Evolutionary conservation across 2,888 invertebrate species (phyloP).

Genomic region (Quadroppia sp.): DNA sequence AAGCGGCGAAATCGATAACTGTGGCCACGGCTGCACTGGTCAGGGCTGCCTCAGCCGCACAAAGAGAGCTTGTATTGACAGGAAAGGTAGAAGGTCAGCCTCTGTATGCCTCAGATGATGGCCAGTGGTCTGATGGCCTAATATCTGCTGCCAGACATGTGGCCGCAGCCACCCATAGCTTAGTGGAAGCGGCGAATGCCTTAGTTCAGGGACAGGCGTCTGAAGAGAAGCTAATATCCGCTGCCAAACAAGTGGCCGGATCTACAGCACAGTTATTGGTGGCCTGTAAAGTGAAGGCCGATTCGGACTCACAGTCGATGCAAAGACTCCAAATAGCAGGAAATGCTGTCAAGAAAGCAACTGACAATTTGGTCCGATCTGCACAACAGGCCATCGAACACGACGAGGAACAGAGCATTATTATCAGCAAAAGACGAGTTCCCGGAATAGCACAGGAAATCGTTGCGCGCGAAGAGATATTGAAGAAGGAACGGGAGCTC

Average conservation of each 20-base stretch:
- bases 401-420: slow-evolving; percentile 83
- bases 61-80: slow-evolving; percentile 82
- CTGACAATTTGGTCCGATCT: slow-evolving; percentile 91
- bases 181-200: slow-evolving; percentile 96
- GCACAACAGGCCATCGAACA: slow-evolving; percentile 87
- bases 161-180: slow-evolving; percentile 48
- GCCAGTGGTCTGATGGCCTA: slow-evolving; percentile 96
- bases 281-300: slow-evolving; percentile 98
- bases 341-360: slow-evolving; percentile 93
- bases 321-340: slow-evolving; percentile 86
- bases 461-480: slow-evolving; percentile 68
- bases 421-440: slow-evolving; percentile 88
- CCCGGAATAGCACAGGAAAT: slow-evolving; percentile 96
- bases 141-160: slow-evolving; percentile 67
- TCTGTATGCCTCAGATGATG: slow-evolving; percentile 75
- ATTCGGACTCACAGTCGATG: slow-evolving; percentile 89
- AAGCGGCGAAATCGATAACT: slow-evolving; percentile 95
- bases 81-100: slow-evolving; percentile 64
- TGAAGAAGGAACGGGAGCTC: slow-evolving; percentile 88
- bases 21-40: slow-evolving; percentile 95
- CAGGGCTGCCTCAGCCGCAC: slow-evolving; percentile 93
- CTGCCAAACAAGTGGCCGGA: slow-evolving; percentile 84
- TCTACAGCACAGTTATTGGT: slow-evolving; percentile 95
- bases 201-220: slow-evolving; percentile 85
- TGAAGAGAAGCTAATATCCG: slow-evolving; percentile 92